phyloP scores from a whole-genome alignment of 2,113 vertebrate species.

The Psilopogon haemacephalus region DNA sequence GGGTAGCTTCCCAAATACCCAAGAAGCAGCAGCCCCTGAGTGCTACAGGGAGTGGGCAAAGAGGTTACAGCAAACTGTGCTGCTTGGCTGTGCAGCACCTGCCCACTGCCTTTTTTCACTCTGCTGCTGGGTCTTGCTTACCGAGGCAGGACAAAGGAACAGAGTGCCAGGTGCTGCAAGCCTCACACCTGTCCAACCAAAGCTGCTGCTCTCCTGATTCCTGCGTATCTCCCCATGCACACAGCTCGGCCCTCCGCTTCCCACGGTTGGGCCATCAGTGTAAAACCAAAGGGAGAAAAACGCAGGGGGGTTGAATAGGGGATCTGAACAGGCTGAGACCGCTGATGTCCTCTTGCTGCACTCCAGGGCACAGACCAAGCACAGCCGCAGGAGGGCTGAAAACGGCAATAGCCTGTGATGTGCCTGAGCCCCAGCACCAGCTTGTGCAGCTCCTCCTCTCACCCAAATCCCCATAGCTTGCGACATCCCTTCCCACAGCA shows the following conservation, averaged over 20 bases:
- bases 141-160: neutral
- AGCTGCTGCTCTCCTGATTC: neutral
- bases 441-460: rapidly evolving
- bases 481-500: neutral
- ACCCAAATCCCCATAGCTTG: rapidly evolving
- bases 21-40: neutral
- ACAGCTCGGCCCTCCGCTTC: neutral
- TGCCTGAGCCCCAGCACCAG: neutral
- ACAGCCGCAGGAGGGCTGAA: neutral
- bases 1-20: neutral
- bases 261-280: neutral
- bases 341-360: neutral
- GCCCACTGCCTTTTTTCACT: neutral
- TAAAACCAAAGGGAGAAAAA: neutral
- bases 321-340: neutral
- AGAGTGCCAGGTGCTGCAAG: neutral
- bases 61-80: neutral
- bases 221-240: neutral
- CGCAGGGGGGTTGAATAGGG: neutral
- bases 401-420: neutral
- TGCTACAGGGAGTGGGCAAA: neutral
- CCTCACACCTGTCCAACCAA: neutral
- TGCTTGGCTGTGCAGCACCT: neutral
- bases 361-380: neutral
- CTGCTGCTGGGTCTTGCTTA: neutral